Conservation (phyloP, 2,888 invertebrate species). For the Cryptosula pallasiana region DNA sequence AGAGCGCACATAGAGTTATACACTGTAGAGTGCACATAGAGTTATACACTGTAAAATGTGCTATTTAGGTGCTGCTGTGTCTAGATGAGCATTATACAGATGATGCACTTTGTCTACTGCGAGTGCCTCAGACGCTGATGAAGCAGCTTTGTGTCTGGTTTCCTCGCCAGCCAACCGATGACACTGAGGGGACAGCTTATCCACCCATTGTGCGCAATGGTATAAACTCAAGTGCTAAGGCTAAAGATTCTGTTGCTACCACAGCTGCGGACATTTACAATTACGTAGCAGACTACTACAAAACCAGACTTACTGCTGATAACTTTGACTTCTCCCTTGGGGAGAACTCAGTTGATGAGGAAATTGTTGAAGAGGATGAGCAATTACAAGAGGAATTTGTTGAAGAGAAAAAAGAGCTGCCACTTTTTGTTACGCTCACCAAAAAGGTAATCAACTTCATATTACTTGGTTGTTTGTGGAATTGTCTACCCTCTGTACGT, state of each 20-base stretch:
- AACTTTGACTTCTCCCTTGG: not conserved
- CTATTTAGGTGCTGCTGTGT: not conserved
- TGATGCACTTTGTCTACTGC: not conserved
- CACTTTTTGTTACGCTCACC: not conserved
- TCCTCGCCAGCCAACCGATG: not conserved
- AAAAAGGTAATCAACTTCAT: too few relatives aligned
- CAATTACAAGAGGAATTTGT: not conserved
- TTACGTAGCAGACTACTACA: constrained; percentile 17
- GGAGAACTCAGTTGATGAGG: not conserved
- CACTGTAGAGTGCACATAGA: too few relatives aligned
- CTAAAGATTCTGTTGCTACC: not conserved
- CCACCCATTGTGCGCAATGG: too few relatives aligned
- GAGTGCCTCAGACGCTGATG: constrained; percentile 2
- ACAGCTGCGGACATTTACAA: not conserved
- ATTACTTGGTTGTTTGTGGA: too few relatives aligned
- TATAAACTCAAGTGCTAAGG: too few relatives aligned
- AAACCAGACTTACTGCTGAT: not conserved
- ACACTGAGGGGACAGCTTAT: too few relatives aligned
- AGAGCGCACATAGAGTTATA: too few relatives aligned
- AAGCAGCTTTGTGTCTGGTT: constrained; percentile 10
- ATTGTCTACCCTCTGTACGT: too few relatives aligned
- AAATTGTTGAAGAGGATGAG: not conserved
- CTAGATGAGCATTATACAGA: constrained; percentile 1
- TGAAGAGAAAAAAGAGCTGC: not conserved
- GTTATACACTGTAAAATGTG: not conserved